These are phyloP conservation scores for Opisthograptis luteolata DNA, from an alignment of 2,888 invertebrate genomes.

Conservation along the genomic window DNA sequence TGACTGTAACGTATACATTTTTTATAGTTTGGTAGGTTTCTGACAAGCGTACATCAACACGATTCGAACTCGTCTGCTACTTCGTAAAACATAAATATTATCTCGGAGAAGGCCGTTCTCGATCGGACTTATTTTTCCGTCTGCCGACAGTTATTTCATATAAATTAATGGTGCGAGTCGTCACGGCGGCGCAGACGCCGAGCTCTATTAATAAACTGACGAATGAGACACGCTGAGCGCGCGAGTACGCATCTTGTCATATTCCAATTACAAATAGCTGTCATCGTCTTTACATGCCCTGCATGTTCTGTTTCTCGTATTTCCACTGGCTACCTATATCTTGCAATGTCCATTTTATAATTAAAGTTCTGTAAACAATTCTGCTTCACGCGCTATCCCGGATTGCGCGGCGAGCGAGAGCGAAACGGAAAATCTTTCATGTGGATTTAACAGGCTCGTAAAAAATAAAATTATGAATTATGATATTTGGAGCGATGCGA, in stretches of 20 bases:
- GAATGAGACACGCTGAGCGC: constrained; percentile 82
- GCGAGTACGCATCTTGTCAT: constrained; percentile 81
- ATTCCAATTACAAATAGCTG: constrained; percentile 84
- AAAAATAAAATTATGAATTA: constrained; percentile 82
- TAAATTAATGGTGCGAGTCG: constrained; percentile 84
- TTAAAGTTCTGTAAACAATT: constrained; percentile 40
- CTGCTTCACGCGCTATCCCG: constrained; percentile 35
- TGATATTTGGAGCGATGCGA: constrained; percentile 67
- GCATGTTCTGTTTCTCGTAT: constrained; percentile 57
- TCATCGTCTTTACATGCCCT: constrained; percentile 73
- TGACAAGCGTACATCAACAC: constrained; percentile 73
- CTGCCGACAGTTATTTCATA: constrained; percentile 85
- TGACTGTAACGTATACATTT: constrained; percentile 54
- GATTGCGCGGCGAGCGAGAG: constrained; percentile 44
- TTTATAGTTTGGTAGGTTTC: constrained; percentile 55
- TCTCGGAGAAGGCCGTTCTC: constrained; percentile 78
- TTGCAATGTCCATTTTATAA: constrained; percentile 49
- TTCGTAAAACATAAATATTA: constrained; percentile 84
- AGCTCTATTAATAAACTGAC: constrained; percentile 83
- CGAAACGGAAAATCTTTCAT: constrained; percentile 60
- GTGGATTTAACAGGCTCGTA: constrained; percentile 58
- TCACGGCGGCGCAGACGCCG: constrained; percentile 83
- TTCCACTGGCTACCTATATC: constrained; percentile 50
- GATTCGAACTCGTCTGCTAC: constrained; percentile 62
- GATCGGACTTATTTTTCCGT: constrained; percentile 82